Percentiles rank a stretch among this genome's conserved stretches.
Conservation (phyloP, 1,140 invertebrate species). For the Aphelenchoides besseyi region DNA sequence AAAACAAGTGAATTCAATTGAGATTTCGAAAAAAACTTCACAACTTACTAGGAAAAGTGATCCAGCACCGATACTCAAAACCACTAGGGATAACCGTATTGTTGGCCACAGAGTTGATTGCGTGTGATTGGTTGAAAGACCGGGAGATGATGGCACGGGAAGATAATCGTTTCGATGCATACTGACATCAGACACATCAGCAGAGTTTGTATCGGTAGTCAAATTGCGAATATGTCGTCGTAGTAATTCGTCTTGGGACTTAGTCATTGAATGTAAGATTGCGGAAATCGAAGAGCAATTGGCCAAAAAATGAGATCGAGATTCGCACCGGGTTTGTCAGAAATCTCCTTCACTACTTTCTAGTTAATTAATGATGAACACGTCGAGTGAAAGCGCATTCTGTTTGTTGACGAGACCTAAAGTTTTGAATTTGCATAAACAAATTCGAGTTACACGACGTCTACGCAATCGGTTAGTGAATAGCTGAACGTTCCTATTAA, state of each 20-base stretch:
- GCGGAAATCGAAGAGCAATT: not conserved
- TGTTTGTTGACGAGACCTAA: no score
- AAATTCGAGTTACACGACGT: no score
- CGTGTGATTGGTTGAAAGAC: not conserved
- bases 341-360: no score
- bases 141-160: not conserved
- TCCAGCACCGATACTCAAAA: constrained; percentile 47
- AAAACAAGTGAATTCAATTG: constrained; percentile 25
- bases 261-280: not conserved
- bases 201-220: not conserved
- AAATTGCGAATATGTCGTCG: not conserved
- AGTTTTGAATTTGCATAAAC: no score
- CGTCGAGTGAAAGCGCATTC: no score
- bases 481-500: no score
- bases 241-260: not conserved
- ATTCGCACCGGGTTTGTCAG: not conserved
- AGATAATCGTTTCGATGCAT: not conserved
- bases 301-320: not conserved
- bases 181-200: not conserved
- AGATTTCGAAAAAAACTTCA: not conserved
- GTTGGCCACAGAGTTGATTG: constrained; percentile 15
- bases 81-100: constrained; percentile 35
- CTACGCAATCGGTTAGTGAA: no score
- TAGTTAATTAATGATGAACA: no score
- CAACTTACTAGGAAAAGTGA: constrained; percentile 44